These are phyloP conservation scores for Halesus radiatus DNA, from an alignment of 1,140 invertebrate genomes.

Conservation along the genomic window DNA sequence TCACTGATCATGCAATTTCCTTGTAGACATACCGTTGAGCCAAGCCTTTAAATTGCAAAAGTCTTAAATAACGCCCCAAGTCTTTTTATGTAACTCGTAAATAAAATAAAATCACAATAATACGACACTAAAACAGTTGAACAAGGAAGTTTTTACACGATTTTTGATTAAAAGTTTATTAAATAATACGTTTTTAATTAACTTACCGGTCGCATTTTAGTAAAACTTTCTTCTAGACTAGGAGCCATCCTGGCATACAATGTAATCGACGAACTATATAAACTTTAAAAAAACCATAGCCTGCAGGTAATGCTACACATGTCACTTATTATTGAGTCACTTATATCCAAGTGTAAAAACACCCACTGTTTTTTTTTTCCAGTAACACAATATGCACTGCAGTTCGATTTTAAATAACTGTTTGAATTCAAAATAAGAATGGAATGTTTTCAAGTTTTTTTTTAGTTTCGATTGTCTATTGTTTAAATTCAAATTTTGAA, in stretches of 20 bases:
- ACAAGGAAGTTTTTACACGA: no score
- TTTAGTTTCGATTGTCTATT: background rate
- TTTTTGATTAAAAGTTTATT: background rate
- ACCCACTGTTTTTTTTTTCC: slow-evolving; percentile 4
- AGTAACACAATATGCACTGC: background rate
- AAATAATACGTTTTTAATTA: background rate
- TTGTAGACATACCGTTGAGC: no score
- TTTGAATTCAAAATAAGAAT: slow-evolving; percentile 1
- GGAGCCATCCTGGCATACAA: background rate
- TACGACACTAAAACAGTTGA: no score
- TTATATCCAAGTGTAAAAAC: background rate
- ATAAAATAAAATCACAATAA: no score
- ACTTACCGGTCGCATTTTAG: slow-evolving; percentile 8
- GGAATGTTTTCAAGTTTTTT: background rate
- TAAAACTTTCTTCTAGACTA: background rate
- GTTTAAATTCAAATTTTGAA: background rate
- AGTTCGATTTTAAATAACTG: background rate
- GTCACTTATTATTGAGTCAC: background rate
- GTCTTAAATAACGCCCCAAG: no score
- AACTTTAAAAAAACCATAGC: slow-evolving; percentile 10
- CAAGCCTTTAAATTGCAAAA: no score
- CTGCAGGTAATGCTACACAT: background rate
- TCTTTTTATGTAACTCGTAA: no score
- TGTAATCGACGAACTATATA: background rate
- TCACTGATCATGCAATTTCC: no score